Base-by-base conservation (phyloP, 2,888 invertebrate species). In the Meta bourneti region DNA sequence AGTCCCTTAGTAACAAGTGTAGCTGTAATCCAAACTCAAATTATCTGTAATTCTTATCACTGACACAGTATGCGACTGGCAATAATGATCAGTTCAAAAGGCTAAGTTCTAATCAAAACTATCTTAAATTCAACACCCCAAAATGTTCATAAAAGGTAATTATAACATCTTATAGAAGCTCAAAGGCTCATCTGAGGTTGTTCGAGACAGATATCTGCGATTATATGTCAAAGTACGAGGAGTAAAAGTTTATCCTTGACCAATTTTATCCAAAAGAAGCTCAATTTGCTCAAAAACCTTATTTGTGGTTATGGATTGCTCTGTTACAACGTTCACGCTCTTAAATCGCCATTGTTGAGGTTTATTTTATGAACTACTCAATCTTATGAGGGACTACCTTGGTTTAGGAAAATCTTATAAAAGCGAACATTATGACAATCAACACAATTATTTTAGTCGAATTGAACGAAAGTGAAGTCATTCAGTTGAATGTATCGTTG, bases 1-100 rank as follows among this genome's bases (percentile, higher is more conserved):
- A 78, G 49, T n/a, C n/a, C 52, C 78, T 78, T 78, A 52, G 78
- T 52, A 78, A 78, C 78, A 78, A 78, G 78, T 52, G 52, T 8
- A 20, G 52, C 7, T 61, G 78, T 52, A 78, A 78, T 52, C n/a
- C 52, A 19, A 78, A 19, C 78, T 78, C 48, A n/a, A 20, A 48
- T 75, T 48, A 48, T 48, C 75, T 75, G 7, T 48, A 20, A 71
- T 9, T 48, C 48, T 78, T 78, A 78, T 78, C 78, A 49, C 20
- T 77, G 49, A 49, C 7, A 77, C 49, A n/a, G n/a, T 52, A 61
- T 52, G 9, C 16, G 16, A n/a, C 51, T 78, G 52, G 19, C 52
- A 52, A 78, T n/a, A 51, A 9, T 52, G 48, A 78, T 48, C 16
- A 49, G 16, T 78, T 49, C 52, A 16, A 51, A 78, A 78, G 19